Evolutionary conservation across 2,113 vertebrate species (phyloP), one percentile per base, ranked within the genome.

Genomic region (Eonycteris spelaea): DNA sequence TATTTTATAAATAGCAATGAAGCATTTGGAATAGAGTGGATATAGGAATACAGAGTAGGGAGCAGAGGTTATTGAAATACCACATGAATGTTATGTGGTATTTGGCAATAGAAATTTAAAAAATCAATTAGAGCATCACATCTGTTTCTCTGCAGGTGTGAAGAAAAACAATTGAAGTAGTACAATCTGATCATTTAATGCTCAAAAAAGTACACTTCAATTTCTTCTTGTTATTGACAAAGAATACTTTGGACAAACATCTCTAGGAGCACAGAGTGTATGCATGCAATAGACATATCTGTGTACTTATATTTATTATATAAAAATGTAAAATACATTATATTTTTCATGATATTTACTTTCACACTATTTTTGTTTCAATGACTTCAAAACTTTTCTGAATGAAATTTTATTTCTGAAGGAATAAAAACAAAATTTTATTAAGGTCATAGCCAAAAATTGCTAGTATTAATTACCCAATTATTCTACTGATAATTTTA

Each of bases 41-140:
- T 57, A 35, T 3, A 28, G 3, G 30, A 22, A 91, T n/a, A 86
- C 12, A 45, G 40, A 78, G 13, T 4, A 71, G 1, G 9, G 33
- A 82, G 2, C 4, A 48, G 3, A 91, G 61, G 67, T 89, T 73
- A 73, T 26, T 75, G 28, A 59, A 89, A 94, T 13, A 48, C 28
- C 30, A 68, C n/a, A 22, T 65, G 35, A 95, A 91, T 77, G 28
- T 35, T 65, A 9, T 79, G 61, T 83, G 55, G 67, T 91, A 84
- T 97, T 92, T 95, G 78, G 53, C 85, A 91, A 86, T 11, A 74
- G 26, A 91, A 78, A 84, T 71, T 63, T 5, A 28, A 70, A 88
- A 86, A 94, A 61, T 85, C 67, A 95, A 86, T 96, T 96, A 94
- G 57, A 86, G 95, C 74, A 77, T 79, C 79, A 33, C 21, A 4